Evolutionary conservation across 2,113 vertebrate genomes (phyloP).

Genomic region (Ardeotis arabs): DNA sequence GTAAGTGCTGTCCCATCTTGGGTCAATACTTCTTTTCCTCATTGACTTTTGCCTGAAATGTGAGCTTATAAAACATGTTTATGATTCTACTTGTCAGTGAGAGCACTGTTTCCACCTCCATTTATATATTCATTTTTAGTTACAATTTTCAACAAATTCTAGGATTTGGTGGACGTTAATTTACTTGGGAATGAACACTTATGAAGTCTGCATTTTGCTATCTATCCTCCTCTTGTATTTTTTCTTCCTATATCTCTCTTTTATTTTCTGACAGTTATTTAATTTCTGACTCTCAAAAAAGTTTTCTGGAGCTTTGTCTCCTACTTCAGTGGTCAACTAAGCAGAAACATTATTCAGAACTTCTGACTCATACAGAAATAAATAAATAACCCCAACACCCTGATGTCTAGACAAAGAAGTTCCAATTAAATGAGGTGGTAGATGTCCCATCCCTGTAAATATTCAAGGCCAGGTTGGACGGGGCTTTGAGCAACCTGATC

Average conservation of each 20-base stretch:
- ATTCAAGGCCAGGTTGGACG: no score
- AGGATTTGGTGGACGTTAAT: not conserved
- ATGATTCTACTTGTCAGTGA: not conserved
- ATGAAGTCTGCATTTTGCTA: not conserved
- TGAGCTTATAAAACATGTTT: not conserved
- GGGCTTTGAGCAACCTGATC: no score
- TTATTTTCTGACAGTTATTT: not conserved
- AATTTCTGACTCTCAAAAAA: not conserved
- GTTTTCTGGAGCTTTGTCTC: not conserved
- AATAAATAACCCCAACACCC: not conserved
- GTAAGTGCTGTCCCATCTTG: not conserved
- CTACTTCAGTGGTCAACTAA: not conserved
- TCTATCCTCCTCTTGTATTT: not conserved
- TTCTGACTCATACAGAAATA: slow-evolving; percentile 12
- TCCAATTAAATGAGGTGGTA: not conserved
- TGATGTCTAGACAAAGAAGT: not conserved
- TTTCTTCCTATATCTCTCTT: not conserved
- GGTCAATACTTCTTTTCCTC: not conserved
- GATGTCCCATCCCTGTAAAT: no score
- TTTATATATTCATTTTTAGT: not conserved
- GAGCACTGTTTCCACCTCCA: not conserved
- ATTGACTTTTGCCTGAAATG: not conserved
- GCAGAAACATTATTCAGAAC: not conserved
- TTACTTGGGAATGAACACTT: not conserved
- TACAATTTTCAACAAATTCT: not conserved